These are phyloP conservation scores for Phymatocera aterrima DNA, from an alignment of 2,888 invertebrate genomes.

Conservation along the genomic window DNA sequence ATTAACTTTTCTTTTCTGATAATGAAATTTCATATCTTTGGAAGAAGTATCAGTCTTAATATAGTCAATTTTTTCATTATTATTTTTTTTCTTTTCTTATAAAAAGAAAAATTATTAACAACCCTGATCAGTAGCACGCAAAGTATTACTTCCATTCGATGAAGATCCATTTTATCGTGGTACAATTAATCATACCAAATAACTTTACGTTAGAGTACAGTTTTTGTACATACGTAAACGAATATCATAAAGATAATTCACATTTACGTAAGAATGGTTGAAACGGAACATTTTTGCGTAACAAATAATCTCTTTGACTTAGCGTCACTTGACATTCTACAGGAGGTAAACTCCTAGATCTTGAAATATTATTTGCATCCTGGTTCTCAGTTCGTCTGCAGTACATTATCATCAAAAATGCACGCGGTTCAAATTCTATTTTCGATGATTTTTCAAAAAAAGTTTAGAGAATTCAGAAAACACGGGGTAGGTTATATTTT, in stretches of 20 bases:
- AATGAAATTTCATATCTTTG: constrained; percentile 32
- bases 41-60: constrained; percentile 21
- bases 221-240: background rate
- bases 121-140: constrained; percentile 18
- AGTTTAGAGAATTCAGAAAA: background rate
- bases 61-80: constrained; percentile 1
- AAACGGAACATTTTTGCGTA: background rate
- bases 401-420: background rate
- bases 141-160: background rate
- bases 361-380: background rate
- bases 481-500: background rate
- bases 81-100: background rate
- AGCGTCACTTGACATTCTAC: background rate
- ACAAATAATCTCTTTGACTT: background rate
- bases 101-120: constrained; percentile 2
- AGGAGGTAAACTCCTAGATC: background rate
- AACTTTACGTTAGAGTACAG: constrained; percentile 13
- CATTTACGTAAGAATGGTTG: constrained; percentile 44
- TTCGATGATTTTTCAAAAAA: background rate
- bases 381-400: background rate
- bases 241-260: constrained; percentile 28
- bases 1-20: background rate
- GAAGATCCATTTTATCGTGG: constrained; percentile 41
- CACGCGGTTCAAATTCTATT: background rate
- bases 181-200: constrained; percentile 39